phyloP scores from a whole-genome alignment of 2,888 invertebrate species.

The Belgica antarctica region DNA sequence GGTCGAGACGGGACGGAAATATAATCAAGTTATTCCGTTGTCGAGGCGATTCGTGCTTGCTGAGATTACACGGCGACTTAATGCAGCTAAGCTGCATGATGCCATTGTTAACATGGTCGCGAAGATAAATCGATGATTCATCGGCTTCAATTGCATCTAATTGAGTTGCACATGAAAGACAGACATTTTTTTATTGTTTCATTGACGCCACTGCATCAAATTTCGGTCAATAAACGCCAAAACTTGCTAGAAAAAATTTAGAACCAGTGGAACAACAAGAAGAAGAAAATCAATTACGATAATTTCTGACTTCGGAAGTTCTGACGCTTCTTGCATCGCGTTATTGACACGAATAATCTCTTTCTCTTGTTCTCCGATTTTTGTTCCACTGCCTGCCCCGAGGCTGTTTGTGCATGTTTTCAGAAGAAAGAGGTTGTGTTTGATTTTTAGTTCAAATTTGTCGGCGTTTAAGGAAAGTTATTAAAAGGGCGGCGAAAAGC shows the following conservation, averaged over 20 bases:
- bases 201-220: conserved; percentile 21
- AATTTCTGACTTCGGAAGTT: conserved; percentile 11
- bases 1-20: too few species aligned
- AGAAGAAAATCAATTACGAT: conserved; percentile 37
- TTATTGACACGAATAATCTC: conserved; percentile 41
- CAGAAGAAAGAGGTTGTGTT: conserved; percentile 16
- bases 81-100: too few species aligned
- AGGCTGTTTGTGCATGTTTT: conserved; percentile 26
- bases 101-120: neutral
- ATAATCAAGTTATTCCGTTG: too few species aligned
- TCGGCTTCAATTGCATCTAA: conserved; percentile 1
- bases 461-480: conserved; percentile 41
- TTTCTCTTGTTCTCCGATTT: neutral
- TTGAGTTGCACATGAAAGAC: conserved; percentile 11
- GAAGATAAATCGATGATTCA: neutral
- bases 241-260: too few species aligned
- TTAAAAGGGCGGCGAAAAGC: conserved; percentile 29
- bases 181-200: neutral
- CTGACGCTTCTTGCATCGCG: conserved; percentile 32
- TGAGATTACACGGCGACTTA: too few species aligned
- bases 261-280: too few species aligned
- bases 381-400: neutral
- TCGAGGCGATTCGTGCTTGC: too few species aligned
- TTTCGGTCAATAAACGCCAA: neutral
- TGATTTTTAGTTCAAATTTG: conserved; percentile 33